Percentiles rank a stretch among this genome's conserved stretches.
phyloP scores from a whole-genome alignment of 23 tunicate genomes.

The Trididemnum clinides region DNA sequence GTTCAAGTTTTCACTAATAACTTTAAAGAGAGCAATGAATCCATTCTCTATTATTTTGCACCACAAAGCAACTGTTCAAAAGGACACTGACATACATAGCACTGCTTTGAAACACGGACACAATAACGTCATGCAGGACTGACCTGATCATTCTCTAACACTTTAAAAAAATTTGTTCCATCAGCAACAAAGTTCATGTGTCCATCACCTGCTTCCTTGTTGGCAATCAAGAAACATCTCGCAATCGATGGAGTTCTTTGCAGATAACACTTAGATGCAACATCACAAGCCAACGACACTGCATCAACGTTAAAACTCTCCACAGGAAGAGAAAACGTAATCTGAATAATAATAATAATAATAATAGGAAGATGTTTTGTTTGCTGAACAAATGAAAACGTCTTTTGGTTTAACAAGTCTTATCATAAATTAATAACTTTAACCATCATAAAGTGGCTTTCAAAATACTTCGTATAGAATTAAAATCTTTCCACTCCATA shows the following conservation, averaged over 20 bases:
- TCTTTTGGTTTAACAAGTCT: too few species aligned
- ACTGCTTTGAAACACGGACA: too few species aligned
- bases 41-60: too few species aligned
- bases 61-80: too few species aligned
- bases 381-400: too few species aligned
- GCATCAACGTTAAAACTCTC: slow-evolving; percentile 60
- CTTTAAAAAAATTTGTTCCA: slow-evolving; percentile 81
- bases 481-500: too few species aligned
- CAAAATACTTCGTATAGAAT: too few species aligned
- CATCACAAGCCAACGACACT: slow-evolving; percentile 51
- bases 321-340: slow-evolving; percentile 67
- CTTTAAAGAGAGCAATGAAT: too few species aligned
- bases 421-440: too few species aligned
- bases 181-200: slow-evolving; percentile 56
- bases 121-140: slow-evolving; percentile 23
- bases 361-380: neutral
- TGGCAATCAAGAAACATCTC: slow-evolving; percentile 62
- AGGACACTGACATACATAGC: too few species aligned
- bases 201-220: slow-evolving; percentile 7
- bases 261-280: slow-evolving; percentile 28
- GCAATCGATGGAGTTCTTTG: slow-evolving; percentile 48
- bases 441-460: too few species aligned
- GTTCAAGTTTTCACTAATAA: too few species aligned
- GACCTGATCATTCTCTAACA: slow-evolving; percentile 80
- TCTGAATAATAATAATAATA: slow-evolving; percentile 16